These are phyloP conservation scores for Apodemus sylvaticus DNA, from an alignment of 2,113 vertebrate genomes.

Conservation along the genomic window DNA sequence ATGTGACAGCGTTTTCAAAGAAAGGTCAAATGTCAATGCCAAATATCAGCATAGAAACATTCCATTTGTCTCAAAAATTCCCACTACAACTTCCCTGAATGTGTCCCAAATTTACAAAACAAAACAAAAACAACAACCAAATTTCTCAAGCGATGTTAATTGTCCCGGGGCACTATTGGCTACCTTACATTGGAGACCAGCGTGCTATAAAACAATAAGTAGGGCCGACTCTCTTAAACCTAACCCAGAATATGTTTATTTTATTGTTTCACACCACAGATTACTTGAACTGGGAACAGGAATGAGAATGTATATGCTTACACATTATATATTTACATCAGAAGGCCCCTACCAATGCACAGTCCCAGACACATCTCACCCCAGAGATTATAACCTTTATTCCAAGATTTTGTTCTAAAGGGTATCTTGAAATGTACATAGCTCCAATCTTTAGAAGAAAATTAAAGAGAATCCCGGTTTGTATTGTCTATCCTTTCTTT, in stretches of 20 bases:
- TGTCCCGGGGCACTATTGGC: neutral
- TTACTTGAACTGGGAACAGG: conserved; percentile 70
- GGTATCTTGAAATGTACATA: conserved; percentile 86
- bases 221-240: neutral
- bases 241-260: conserved; percentile 6
- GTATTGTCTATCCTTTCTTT: conserved; percentile 88
- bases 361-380: conserved; percentile 61
- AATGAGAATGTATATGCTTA: conserved; percentile 65
- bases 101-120: conserved; percentile 47
- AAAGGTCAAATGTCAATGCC: conserved; percentile 74
- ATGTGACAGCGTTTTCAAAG: conserved; percentile 78
- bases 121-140: neutral
- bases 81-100: conserved; percentile 49
- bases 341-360: conserved; percentile 67
- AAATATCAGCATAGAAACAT: conserved; percentile 68
- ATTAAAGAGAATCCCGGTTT: conserved; percentile 89
- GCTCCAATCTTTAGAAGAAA: conserved; percentile 87
- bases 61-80: conserved; percentile 58
- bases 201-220: neutral
- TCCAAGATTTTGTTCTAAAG: conserved; percentile 82
- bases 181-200: neutral
- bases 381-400: conserved; percentile 80
- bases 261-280: conserved; percentile 59
- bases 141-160: conserved; percentile 51
- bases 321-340: conserved; percentile 67